A percentile compares a stretch with the other conserved stretches of the same genome.
Conservation (phyloP, 1,140 invertebrate species). For the Drosophila bifasciata region DNA sequence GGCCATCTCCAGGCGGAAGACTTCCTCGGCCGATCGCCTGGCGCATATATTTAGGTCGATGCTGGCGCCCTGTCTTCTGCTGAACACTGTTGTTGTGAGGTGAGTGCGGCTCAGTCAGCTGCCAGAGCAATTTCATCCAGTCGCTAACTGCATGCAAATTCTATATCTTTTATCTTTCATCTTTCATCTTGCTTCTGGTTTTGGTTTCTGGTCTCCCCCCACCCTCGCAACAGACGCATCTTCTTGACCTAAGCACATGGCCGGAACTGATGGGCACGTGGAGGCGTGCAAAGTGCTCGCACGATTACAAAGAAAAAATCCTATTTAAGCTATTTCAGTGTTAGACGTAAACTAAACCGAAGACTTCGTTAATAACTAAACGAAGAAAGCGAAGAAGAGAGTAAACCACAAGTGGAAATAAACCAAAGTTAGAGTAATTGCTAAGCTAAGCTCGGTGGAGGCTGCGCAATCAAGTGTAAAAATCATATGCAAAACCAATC, state of each 20-base stretch:
- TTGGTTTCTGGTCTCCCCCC: conserved; percentile 1
- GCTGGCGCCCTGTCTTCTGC: conserved; percentile 79
- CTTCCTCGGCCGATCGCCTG: conserved; percentile 83
- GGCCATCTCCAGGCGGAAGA: conserved; percentile 83
- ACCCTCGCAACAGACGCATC: conserved; percentile 59
- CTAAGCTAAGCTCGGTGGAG: conserved; percentile 55
- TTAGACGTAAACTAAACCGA: conserved; percentile 57
- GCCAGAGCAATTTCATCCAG: background rate
- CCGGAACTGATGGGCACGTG: conserved; percentile 6
- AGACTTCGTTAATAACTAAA: conserved; percentile 42
- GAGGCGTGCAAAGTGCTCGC: conserved; percentile 21
- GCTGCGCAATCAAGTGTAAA: conserved; percentile 63
- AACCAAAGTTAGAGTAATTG: conserved; percentile 55
- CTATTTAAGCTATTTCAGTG: conserved; percentile 81
- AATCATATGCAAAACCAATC: conserved; percentile 65
- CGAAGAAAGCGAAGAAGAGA: conserved; percentile 6
- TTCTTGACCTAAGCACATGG: conserved; percentile 77
- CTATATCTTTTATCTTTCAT: conserved; percentile 32
- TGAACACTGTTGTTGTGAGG: conserved; percentile 81
- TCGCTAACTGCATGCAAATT: conserved; percentile 26
- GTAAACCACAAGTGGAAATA: conserved; percentile 10
- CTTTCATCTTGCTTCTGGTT: no score
- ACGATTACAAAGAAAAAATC: conserved; percentile 51
- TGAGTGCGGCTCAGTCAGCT: conserved; percentile 44
- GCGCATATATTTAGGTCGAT: conserved; percentile 81